phyloP scores from a whole-genome alignment of 2,113 vertebrate genomes.

The Poicephalus meyeri region DNA sequence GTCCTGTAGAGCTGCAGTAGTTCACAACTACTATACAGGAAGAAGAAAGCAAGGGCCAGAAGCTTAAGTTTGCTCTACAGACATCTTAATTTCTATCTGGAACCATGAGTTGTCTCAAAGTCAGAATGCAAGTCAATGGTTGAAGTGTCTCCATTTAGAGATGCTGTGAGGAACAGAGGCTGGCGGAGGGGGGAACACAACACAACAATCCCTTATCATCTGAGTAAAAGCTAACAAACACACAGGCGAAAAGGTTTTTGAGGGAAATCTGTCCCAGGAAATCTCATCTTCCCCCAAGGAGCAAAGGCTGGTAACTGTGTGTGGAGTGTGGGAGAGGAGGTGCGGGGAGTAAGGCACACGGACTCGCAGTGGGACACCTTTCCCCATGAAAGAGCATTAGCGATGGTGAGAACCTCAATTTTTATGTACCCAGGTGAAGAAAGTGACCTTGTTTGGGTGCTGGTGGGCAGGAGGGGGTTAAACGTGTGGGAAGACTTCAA shows the following conservation, averaged over 20 bases:
- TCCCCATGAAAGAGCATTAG: not conserved
- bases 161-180: not conserved
- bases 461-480: not conserved
- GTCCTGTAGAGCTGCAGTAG: not conserved
- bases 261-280: not conserved
- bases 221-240: not conserved
- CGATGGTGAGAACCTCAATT: not conserved
- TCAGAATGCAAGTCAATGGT: not conserved
- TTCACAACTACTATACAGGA: not conserved
- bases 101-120: not conserved
- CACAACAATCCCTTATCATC: not conserved
- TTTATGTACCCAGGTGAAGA: not conserved
- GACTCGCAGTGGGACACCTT: not conserved
- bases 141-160: not conserved
- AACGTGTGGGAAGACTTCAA: not conserved
- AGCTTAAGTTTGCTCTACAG: not conserved
- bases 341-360: not conserved
- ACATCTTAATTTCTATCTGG: not conserved
- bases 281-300: not conserved
- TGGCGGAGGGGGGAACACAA: not conserved
- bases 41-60: not conserved
- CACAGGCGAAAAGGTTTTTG: not conserved
- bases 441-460: not conserved
- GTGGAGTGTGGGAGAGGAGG: not conserved
- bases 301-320: not conserved